A percentile compares a stretch with the other conserved stretches of the same genome.
phyloP scores from a whole-genome alignment of 2,888 invertebrate genomes.

The Ophion ellenae region DNA sequence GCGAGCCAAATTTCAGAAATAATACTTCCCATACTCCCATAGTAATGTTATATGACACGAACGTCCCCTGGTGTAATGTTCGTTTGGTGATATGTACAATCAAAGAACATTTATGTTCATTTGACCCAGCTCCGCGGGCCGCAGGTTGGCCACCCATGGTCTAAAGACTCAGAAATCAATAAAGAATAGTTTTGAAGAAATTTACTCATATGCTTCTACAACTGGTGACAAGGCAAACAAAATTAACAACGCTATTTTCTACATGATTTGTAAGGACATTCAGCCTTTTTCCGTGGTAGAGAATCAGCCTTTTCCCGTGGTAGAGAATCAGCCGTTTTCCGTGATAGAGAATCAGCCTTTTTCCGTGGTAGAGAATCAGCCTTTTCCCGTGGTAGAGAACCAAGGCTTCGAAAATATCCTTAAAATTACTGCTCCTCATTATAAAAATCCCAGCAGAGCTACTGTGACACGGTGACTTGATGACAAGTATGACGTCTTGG shows the following conservation, averaged over 20 bases:
- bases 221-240: conserved; percentile 55
- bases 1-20: too few relatives aligned
- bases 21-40: too few relatives aligned
- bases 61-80: too few relatives aligned
- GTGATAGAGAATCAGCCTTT: too few relatives aligned
- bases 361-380: not conserved
- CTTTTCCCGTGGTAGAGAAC: conserved; percentile 33
- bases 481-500: conserved; percentile 74
- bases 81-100: too few relatives aligned
- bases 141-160: too few relatives aligned
- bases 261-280: conserved; percentile 23
- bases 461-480: conserved; percentile 75
- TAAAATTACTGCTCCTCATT: conserved; percentile 21
- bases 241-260: conserved; percentile 42
- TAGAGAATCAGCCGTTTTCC: conserved; percentile 6
- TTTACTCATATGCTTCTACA: not conserved
- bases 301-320: conserved; percentile 22
- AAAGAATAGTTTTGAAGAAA: conserved; percentile 1
- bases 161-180: not conserved
- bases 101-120: too few relatives aligned
- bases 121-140: too few relatives aligned
- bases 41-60: too few relatives aligned
- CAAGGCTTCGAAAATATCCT: conserved; percentile 29
- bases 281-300: too few relatives aligned
- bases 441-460: conserved; percentile 70